phyloP scores from a whole-genome alignment of 2,113 vertebrate species.

The Pollachius pollachius region DNA sequence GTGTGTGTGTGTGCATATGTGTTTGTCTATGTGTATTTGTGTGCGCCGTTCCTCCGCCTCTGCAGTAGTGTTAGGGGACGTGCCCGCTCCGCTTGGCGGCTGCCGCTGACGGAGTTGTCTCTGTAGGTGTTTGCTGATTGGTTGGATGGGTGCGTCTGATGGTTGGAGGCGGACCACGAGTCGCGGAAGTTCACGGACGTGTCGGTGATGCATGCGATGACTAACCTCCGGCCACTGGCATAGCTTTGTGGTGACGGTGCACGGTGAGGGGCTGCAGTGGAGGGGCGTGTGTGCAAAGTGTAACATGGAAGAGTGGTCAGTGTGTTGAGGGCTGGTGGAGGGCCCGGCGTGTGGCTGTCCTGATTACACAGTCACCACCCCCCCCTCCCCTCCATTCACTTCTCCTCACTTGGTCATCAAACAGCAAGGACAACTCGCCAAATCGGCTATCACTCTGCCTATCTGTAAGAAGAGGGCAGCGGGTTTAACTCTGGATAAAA shows the following conservation, averaged over 20 bases:
- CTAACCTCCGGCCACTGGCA: not conserved
- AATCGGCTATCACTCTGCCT: conserved; percentile 36
- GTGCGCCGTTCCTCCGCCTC: not conserved
- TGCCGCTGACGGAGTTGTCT: conserved; percentile 18
- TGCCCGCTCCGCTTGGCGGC: no score
- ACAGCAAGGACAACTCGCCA: conserved; percentile 18
- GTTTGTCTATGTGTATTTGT: conserved; percentile 9
- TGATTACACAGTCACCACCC: conserved; percentile 46
- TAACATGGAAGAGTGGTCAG: conserved; percentile 23
- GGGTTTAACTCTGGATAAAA: conserved; percentile 30
- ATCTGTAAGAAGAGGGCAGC: conserved; percentile 34
- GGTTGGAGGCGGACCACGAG: conserved; percentile 23
- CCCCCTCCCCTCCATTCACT: not conserved
- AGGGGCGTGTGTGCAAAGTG: not conserved
- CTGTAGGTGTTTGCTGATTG: conserved; percentile 44
- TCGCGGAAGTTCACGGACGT: conserved; percentile 13
- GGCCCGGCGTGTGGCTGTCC: conserved; percentile 46
- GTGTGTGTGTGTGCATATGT: no score
- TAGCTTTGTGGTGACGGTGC: not conserved
- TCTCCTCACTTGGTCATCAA: no score
- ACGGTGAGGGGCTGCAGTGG: not conserved
- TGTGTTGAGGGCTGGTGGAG: conserved; percentile 49
- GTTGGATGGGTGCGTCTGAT: conserved; percentile 36
- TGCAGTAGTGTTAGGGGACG: no score
- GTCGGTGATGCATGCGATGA: not conserved